These are phyloP conservation scores for Loriculus beryllinus DNA, from an alignment of 2,797 vertebrate genomes.

Conservation along the genomic window DNA sequence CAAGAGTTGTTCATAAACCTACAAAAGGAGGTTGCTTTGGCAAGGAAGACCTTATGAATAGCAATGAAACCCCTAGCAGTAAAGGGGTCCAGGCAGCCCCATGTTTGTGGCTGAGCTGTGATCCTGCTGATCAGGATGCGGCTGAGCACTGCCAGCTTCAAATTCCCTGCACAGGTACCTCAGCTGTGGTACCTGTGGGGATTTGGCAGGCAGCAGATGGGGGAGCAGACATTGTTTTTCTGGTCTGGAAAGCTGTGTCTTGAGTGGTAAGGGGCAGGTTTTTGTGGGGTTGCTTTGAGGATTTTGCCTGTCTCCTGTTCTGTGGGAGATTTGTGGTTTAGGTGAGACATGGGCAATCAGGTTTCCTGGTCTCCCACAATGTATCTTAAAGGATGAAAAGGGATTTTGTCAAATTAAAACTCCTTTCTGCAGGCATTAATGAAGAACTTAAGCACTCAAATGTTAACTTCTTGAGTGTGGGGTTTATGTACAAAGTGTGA, in stretches of 20 bases:
- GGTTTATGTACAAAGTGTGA: not conserved
- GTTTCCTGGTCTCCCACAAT: not conserved
- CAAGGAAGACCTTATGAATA: not conserved
- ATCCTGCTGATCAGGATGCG: not conserved
- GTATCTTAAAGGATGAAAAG: not conserved
- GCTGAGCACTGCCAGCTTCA: not conserved
- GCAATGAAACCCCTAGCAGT: not conserved
- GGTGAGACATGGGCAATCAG: accelerated
- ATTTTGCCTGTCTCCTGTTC: not conserved
- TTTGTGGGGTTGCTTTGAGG: not conserved
- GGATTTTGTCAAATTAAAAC: not conserved
- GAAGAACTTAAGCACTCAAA: not conserved
- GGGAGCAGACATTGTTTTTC: not conserved
- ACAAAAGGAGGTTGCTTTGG: not conserved
- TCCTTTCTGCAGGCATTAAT: not conserved
- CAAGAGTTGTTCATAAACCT: not conserved
- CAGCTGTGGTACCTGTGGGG: not conserved
- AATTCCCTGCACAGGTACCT: not conserved
- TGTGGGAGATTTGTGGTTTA: not conserved
- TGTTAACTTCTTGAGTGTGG: not conserved
- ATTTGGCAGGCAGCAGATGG: not conserved
- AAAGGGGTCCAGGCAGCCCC: not conserved
- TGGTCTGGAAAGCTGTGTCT: not conserved
- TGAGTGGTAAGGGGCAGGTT: not conserved
- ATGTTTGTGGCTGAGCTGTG: not conserved